Base-by-base conservation (phyloP, 2,888 invertebrate species). In the Dendrolimus pini region DNA sequence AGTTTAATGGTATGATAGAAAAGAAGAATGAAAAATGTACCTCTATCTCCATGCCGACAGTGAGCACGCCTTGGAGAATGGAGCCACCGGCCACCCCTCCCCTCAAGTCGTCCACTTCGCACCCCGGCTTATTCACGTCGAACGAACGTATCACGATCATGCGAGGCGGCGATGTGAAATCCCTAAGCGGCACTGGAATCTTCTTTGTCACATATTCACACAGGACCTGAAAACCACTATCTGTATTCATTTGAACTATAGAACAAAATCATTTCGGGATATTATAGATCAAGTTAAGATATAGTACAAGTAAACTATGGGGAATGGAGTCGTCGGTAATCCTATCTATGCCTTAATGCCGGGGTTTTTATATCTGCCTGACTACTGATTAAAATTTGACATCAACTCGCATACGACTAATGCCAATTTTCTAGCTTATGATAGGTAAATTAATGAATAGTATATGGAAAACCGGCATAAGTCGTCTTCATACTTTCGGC, bases 21-120 rank as follows among this genome's bases (percentile, higher is more conserved):
- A 18, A 18, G 3, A 18, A 30, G 30, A 30, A 30, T 30, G 30
- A 30, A 30, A 12, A 8, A 57, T 58, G 65, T 62, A 97, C 98
- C 92, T 99, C 99, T 65, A 99, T 99, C 90, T 99, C 99, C 93
- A 99, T 99, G 54, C 99, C 99, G 64, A 99, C 97, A 86, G 96
- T 97, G 41, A 99, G 92, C 41, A 99, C 99, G 59, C 99, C 99
- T 77, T 96, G 95, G 52, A 99, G 92, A 74, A 99, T 98, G 78
- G 99, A 99, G 54, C 99, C 99, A 65, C 99, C 99, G 59, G 99
- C 99, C 41, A 99, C 99, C 41, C 99, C 99, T 53, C 99, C 99
- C 80, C 98, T 97, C 59, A 99, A 92, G 85, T 99, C 99, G 69
- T 97, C 97, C 8, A 99, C 99, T 85, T 99, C 99, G 81, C 98